phyloP scores from a whole-genome alignment of 2,113 vertebrate species.

The Cavia porcellus region DNA sequence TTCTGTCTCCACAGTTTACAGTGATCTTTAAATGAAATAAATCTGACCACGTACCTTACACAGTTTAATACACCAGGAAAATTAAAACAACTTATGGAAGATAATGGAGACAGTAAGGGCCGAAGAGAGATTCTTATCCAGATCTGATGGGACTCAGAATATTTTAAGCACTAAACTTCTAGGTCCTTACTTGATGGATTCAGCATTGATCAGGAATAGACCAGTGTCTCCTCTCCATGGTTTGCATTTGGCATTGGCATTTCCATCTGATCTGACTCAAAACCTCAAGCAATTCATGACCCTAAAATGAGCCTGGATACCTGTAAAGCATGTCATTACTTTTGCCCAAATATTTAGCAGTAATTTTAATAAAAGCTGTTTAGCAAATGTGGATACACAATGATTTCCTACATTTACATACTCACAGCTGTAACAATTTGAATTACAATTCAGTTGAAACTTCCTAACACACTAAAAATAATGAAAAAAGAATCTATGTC shows the following conservation, averaged over 20 bases:
- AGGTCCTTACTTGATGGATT: not conserved
- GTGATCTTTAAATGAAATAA: slow-evolving; percentile 30
- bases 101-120: not conserved
- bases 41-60: not conserved
- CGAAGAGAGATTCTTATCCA: not conserved
- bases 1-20: not conserved
- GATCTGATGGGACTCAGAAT: not conserved
- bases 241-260: not conserved
- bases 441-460: not conserved
- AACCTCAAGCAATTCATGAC: not conserved
- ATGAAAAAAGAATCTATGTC: not conserved
- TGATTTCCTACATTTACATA: not conserved
- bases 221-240: not conserved
- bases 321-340: not conserved
- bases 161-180: not conserved
- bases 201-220: not conserved
- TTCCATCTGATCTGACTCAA: slow-evolving; percentile 14
- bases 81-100: not conserved
- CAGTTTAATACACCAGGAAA: not conserved
- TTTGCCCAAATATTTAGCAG: not conserved
- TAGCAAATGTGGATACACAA: not conserved
- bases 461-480: not conserved
- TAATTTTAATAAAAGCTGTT: not conserved
- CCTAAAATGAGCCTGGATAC: not conserved
- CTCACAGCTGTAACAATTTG: not conserved